These are phyloP conservation scores for Tringa solitaria DNA, from an alignment of 2,113 vertebrate genomes.

Conservation along the genomic window DNA sequence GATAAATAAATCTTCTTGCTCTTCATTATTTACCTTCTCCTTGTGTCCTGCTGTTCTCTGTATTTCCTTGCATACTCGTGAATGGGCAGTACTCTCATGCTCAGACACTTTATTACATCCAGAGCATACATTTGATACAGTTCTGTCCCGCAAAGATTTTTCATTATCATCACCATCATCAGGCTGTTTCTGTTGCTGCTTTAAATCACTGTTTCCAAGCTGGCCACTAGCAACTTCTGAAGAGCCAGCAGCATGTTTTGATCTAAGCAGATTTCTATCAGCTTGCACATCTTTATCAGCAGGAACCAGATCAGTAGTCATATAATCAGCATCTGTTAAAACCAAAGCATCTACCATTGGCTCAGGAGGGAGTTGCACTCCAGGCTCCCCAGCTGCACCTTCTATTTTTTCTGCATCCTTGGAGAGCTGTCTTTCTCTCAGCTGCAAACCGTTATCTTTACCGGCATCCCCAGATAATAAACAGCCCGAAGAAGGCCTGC, in stretches of 20 bases:
- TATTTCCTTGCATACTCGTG: conserved; percentile 3
- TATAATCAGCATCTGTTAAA: conserved; percentile 22
- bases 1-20: conserved; percentile 71
- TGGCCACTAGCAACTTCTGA: conserved; percentile 16
- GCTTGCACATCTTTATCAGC: conserved; percentile 39
- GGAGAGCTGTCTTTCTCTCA: conserved; percentile 44
- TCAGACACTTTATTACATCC: conserved; percentile 19
- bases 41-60: conserved; percentile 62
- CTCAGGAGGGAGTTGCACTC: neutral
- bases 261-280: conserved; percentile 41
- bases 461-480: conserved; percentile 39
- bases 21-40: conserved; percentile 59
- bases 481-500: conserved; percentile 42
- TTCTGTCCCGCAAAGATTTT: conserved; percentile 21
- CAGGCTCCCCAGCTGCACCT: neutral
- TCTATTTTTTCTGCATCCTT: conserved; percentile 48
- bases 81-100: neutral
- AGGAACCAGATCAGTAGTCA: conserved; percentile 32
- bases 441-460: conserved; percentile 49
- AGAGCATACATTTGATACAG: neutral
- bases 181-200: conserved; percentile 45
- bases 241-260: conserved; percentile 27
- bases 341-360: conserved; percentile 54
- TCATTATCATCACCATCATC: conserved; percentile 28
- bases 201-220: conserved; percentile 53